Percentiles rank a stretch among this genome's conserved stretches.
These are phyloP conservation scores for Acanthosepion lycidas DNA, from an alignment of 2,888 invertebrate species.

Conservation along the genomic window DNA sequence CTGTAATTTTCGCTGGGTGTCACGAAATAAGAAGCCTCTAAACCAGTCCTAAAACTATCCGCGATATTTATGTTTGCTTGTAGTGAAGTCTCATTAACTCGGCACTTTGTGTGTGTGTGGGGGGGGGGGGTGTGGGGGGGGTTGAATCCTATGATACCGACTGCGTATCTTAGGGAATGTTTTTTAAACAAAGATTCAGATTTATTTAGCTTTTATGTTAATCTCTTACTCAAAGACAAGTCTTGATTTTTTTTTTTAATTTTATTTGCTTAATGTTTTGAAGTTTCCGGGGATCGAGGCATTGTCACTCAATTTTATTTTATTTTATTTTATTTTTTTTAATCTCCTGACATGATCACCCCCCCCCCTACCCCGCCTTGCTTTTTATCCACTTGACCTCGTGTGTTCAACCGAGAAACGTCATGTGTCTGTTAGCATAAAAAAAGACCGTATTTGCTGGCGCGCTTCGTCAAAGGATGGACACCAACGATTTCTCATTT, in stretches of 20 bases:
- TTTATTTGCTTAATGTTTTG: neutral
- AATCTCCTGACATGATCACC: neutral
- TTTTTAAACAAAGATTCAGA: neutral
- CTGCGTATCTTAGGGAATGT: neutral
- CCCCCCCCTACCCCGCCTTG: neutral
- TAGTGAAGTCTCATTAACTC: neutral
- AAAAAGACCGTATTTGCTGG: neutral
- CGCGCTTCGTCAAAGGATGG: neutral
- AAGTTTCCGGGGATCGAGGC: neutral
- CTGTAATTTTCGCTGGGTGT: no score
- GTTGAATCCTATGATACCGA: neutral
- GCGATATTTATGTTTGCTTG: neutral
- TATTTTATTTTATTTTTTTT: neutral
- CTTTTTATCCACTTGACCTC: neutral
- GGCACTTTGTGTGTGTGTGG: no score
- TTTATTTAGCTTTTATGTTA: neutral
- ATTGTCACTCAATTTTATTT: neutral
- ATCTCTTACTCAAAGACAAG: neutral
- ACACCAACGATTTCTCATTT: neutral
- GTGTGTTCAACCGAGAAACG: neutral
- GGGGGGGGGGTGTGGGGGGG: no score
- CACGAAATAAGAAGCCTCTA: no score
- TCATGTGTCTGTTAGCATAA: neutral
- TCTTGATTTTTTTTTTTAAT: neutral
- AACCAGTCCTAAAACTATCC: no score